A percentile compares a stretch with the other conserved stretches of the same genome.
phyloP scores from a whole-genome alignment of 1,140 invertebrate genomes.

The Scylla paramamosain region DNA sequence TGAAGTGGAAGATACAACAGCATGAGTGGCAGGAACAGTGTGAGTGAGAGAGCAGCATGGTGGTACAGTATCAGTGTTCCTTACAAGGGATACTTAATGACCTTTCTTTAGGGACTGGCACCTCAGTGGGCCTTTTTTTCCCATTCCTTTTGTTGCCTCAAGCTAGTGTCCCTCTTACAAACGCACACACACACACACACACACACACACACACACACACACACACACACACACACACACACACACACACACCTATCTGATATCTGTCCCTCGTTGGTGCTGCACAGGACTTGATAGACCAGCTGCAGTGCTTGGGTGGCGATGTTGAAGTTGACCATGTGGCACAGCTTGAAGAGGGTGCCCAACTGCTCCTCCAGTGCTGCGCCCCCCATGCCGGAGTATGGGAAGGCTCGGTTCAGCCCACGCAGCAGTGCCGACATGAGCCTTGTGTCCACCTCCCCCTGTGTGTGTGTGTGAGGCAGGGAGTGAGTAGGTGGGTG shows the following conservation, averaged over 20 bases:
- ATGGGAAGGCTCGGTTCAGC: conserved; percentile 93
- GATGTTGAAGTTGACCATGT: conserved; percentile 85
- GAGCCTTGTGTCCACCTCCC: conserved; percentile 94
- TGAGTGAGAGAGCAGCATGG: too few relatives aligned
- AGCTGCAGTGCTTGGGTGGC: conserved; percentile 69
- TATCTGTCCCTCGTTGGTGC: conserved; percentile 27
- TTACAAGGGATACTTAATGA: too few relatives aligned
- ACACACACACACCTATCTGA: conserved; percentile 53
- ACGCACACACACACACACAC: too few relatives aligned
- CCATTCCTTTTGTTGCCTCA: too few relatives aligned
- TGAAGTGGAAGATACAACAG: too few relatives aligned
- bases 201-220: too few relatives aligned
- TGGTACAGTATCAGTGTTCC: too few relatives aligned
- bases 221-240: too few relatives aligned
- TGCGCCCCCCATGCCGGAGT: conserved; percentile 83
- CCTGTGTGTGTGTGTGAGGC: conserved; percentile 81
- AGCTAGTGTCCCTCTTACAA: too few relatives aligned
- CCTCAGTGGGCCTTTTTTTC: too few relatives aligned
- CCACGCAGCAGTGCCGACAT: conserved; percentile 94
- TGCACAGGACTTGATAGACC: conserved; percentile 55
- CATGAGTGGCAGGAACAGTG: too few relatives aligned
- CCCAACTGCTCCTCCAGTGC: conserved; percentile 87
- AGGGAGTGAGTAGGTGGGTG: conserved; percentile 74
- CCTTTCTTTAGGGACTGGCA: too few relatives aligned
- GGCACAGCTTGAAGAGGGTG: conserved; percentile 94